Evolutionary conservation across 2,888 invertebrate species (phyloP).

Genomic region (Deilephila porcellus): DNA sequence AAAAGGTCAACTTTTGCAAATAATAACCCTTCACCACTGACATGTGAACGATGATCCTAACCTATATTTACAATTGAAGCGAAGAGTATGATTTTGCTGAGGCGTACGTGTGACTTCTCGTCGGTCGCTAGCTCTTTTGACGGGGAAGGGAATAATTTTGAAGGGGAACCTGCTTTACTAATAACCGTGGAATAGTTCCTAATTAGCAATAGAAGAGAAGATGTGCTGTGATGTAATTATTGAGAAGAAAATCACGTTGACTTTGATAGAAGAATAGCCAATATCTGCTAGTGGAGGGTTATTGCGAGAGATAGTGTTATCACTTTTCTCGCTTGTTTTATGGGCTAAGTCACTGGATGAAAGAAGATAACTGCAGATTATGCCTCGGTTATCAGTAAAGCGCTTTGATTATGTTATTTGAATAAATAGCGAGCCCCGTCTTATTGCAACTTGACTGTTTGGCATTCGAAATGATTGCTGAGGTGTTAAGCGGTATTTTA

Average conservation of each 20-base stretch:
- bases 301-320: not conserved
- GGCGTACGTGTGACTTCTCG: not conserved
- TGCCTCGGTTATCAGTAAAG: conserved; percentile 1
- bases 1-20: not conserved
- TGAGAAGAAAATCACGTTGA: too few relatives aligned
- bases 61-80: conserved; percentile 8
- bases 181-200: not conserved
- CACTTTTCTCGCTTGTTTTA: not conserved
- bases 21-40: not conserved
- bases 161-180: not conserved
- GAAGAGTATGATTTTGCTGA: conserved; percentile 1
- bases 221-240: not conserved
- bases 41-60: not conserved
- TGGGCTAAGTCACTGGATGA: not conserved
- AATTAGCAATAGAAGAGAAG: not conserved
- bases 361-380: not conserved
- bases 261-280: not conserved
- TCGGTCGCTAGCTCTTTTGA: not conserved
- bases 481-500: too few relatives aligned
- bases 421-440: not conserved
- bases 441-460: not conserved
- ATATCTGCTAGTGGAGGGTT: not conserved
- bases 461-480: not conserved
- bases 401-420: not conserved
- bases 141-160: not conserved